A percentile compares a stretch with the other conserved stretches of the same genome.
These are phyloP conservation scores for Blastobasis lacticolella DNA, from an alignment of 2,888 invertebrate species.

Conservation along the genomic window DNA sequence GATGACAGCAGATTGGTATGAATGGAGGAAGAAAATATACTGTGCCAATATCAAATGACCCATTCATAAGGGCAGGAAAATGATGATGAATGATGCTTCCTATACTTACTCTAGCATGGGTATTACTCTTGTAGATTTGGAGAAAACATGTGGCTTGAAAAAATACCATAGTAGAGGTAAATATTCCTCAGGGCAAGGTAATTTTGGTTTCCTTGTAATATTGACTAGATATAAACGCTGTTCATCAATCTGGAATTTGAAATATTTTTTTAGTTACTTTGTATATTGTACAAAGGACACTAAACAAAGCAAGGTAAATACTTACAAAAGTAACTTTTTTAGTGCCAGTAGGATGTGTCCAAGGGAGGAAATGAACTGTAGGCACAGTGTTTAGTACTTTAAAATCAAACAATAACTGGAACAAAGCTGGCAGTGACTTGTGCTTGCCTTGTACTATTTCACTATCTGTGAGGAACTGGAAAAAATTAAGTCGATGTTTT, in stretches of 20 bases:
- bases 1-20: too few species aligned
- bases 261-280: background rate
- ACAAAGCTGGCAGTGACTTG: conserved; percentile 75
- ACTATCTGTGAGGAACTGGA: conserved; percentile 74
- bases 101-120: conserved; percentile 82
- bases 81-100: background rate
- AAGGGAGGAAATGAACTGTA: conserved; percentile 79
- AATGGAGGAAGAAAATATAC: too few species aligned
- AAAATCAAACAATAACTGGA: conserved; percentile 79
- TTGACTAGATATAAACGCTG: conserved; percentile 77
- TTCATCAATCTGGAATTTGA: conserved; percentile 58
- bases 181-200: conserved; percentile 72
- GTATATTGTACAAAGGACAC: background rate
- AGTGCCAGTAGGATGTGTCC: conserved; percentile 50
- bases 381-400: conserved; percentile 76
- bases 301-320: conserved; percentile 1
- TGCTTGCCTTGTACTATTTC: conserved; percentile 75
- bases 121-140: conserved; percentile 76
- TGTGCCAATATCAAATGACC: too few species aligned
- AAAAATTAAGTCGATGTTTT: conserved; percentile 6
- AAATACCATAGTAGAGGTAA: conserved; percentile 81
- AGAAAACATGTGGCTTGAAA: conserved; percentile 76
- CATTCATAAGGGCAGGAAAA: too few species aligned
- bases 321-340: conserved; percentile 45
- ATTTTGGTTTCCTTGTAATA: conserved; percentile 75